These are phyloP conservation scores for Helarctos malayanus DNA, from an alignment of 2,797 vertebrate species.

Conservation along the genomic window DNA sequence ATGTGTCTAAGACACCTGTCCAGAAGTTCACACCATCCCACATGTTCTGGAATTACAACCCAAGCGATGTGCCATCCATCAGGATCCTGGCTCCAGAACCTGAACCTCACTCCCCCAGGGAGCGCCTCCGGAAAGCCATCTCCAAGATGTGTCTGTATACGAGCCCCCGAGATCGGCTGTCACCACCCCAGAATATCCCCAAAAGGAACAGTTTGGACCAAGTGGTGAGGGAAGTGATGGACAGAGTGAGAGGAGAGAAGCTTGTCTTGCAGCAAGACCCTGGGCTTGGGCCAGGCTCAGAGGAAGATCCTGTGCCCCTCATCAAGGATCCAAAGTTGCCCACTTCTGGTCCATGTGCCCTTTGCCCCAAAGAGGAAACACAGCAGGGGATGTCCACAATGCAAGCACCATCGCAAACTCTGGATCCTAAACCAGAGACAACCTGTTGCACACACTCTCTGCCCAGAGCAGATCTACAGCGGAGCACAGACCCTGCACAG, in stretches of 20 bases:
- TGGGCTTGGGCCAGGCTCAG: not conserved
- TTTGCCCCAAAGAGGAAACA: not conserved
- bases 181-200: slow-evolving; percentile 62
- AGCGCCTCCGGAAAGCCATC: slow-evolving; percentile 93
- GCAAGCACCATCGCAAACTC: not conserved
- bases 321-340: not conserved
- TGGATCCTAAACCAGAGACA: not conserved
- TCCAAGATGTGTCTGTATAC: slow-evolving; percentile 95
- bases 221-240: slow-evolving; percentile 87
- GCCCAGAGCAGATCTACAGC: not conserved
- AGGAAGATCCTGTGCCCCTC: not conserved
- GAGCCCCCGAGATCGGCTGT: slow-evolving; percentile 85
- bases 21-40: slow-evolving; percentile 91
- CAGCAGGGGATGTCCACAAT: not conserved
- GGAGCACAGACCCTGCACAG: slow-evolving; percentile 46
- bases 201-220: slow-evolving; percentile 87
- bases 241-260: slow-evolving; percentile 81
- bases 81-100: slow-evolving; percentile 80
- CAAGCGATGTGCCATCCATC: slow-evolving; percentile 86
- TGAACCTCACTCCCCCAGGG: slow-evolving; percentile 88
- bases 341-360: not conserved
- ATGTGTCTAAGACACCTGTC: slow-evolving; percentile 94
- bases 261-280: slow-evolving; percentile 41
- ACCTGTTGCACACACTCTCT: not conserved
- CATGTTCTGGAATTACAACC: slow-evolving; percentile 88